phyloP scores from a whole-genome alignment of 2,888 invertebrate species.

The Tricholauxania praeusta region DNA sequence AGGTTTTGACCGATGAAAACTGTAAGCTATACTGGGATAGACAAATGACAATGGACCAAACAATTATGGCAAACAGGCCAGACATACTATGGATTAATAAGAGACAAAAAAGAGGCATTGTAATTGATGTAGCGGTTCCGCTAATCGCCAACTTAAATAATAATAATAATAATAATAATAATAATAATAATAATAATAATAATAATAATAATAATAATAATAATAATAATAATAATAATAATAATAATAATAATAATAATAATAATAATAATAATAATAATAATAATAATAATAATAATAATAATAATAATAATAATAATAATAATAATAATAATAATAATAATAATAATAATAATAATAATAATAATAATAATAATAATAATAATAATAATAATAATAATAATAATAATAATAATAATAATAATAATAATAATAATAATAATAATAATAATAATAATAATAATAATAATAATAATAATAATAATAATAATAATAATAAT shows the following conservation, averaged over 20 bases:
- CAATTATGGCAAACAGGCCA: conserved; percentile 1
- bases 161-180: conserved; percentile 7
- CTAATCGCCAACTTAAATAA: no score
- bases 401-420: conserved; percentile 9
- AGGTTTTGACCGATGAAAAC: neutral
- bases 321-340: conserved; percentile 9
- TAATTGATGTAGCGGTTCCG: no score
- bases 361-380: conserved; percentile 9
- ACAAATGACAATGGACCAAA: neutral
- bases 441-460: conserved; percentile 9
- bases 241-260: conserved; percentile 9
- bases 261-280: conserved; percentile 9
- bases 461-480: conserved; percentile 9
- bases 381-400: conserved; percentile 2
- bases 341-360: conserved; percentile 9
- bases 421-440: conserved; percentile 9
- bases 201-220: conserved; percentile 9
- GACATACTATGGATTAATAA: no score
- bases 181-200: conserved; percentile 9
- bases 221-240: conserved; percentile 9
- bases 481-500: conserved; percentile 9
- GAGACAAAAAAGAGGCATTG: no score
- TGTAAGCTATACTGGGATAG: neutral
- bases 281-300: conserved; percentile 9
- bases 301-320: conserved; percentile 9